Evolutionary conservation across 53 echinoderm and acorn worm species (phyloP).

Genomic region (Antedon mediterranea): DNA sequence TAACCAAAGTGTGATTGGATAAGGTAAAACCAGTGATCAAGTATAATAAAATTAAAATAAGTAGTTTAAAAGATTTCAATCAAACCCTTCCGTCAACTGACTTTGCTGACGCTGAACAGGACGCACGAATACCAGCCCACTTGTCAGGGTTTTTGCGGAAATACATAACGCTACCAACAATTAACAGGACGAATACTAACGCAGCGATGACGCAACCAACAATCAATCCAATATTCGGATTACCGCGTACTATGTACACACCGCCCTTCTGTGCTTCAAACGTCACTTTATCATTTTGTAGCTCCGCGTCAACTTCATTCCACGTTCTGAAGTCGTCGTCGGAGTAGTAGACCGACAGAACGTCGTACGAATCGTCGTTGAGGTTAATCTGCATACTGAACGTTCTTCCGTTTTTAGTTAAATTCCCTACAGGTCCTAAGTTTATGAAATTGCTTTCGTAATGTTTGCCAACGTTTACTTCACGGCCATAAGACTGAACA

Average conservation of each 20-base stretch:
- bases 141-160: conserved; percentile 65
- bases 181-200: conserved; percentile 39
- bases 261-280: conserved; percentile 47
- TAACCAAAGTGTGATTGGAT: too few species aligned
- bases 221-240: conserved; percentile 36
- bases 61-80: too few species aligned
- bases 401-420: conserved; percentile 41
- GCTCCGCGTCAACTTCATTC: conserved; percentile 41
- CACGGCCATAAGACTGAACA: conserved; percentile 28
- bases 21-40: too few species aligned
- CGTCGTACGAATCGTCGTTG: conserved; percentile 34
- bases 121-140: background rate
- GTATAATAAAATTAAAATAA: too few species aligned
- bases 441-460: conserved; percentile 73
- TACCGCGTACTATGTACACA: conserved; percentile 49
- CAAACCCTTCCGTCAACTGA: conserved; percentile 1
- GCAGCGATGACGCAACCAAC: conserved; percentile 52
- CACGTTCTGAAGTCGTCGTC: conserved; percentile 49
- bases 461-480: conserved; percentile 38
- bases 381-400: conserved; percentile 39
- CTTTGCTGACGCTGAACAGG: background rate
- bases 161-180: conserved; percentile 48
- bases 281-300: conserved; percentile 24
- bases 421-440: conserved; percentile 41
- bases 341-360: conserved; percentile 50